Percentiles rank a stretch among this genome's conserved stretches.
These are phyloP conservation scores for Drosophila biarmipes DNA, from an alignment of 1,140 invertebrate genomes.

Conservation along the genomic window DNA sequence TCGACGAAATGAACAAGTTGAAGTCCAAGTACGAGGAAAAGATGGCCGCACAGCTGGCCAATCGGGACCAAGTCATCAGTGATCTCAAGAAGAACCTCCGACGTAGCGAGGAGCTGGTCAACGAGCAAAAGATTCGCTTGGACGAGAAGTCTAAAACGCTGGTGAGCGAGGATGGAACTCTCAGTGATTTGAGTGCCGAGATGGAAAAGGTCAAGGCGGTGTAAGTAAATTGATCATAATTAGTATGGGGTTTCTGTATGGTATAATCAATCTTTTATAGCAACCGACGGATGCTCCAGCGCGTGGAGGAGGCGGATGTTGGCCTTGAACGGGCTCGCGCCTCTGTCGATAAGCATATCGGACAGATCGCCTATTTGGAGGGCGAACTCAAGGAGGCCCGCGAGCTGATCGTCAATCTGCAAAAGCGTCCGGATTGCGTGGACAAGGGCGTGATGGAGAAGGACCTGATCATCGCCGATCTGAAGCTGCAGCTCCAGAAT, in stretches of 20 bases:
- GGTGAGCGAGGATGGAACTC: neutral
- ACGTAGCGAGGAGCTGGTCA: neutral
- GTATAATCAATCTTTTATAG: neutral
- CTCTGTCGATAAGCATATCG: neutral
- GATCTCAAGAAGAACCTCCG: constrained; percentile 1
- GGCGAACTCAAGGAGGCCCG: neutral
- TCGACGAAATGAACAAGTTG: neutral
- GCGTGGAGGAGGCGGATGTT: constrained; percentile 6
- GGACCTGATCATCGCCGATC: constrained; percentile 11
- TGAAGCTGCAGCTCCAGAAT: constrained; percentile 11
- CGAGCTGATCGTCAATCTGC: neutral
- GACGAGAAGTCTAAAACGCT: constrained; percentile 1
- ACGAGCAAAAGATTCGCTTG: neutral
- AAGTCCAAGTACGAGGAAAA: neutral
- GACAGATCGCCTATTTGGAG: constrained; percentile 5
- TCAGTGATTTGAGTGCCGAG: constrained; percentile 1
- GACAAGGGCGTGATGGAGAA: neutral
- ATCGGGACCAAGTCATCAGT: neutral
- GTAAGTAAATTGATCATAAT: constrained; percentile 17
- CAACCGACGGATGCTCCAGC: constrained; percentile 2
- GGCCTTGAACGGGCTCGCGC: neutral
- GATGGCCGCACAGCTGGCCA: neutral
- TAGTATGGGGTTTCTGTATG: neutral
- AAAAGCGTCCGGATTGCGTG: constrained; percentile 3
- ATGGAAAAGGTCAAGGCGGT: neutral